Evolutionary conservation across 2,888 invertebrate genomes (phyloP), one percentile per base, ranked within the genome.

Genomic region (Ecliptopera silaceata): DNA sequence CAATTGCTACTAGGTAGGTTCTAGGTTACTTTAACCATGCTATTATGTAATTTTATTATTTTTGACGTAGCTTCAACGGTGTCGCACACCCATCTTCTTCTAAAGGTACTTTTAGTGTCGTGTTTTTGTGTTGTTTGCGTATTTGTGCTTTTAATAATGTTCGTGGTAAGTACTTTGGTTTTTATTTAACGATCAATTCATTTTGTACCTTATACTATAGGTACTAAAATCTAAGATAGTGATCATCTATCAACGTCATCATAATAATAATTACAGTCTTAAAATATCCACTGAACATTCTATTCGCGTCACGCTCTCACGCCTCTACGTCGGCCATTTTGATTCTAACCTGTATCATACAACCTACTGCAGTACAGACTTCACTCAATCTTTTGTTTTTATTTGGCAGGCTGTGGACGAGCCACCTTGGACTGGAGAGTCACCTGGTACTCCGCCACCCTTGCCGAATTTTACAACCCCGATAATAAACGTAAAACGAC

Each of bases 401-500:
- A 1, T 22, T 12, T 5, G 4, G 8, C 61, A 64, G 64, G 56
- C 48, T 20, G 31, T 45, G 38, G n/a, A 54, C 12, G 2, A 6
- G 41, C 47, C 46, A 1, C 11, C 13, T 12, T 36, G 43, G 0
- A n/a, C 61, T 61, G 71, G 60, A 31, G 69, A 70, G 22, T 63
- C 75, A 1, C 69, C 75, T 0, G 56, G 66, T 12, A 71, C 77
- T 8, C 78, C 85, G 12, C 75, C 84, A n/a, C 78, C 79, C 2
- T 74, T 76, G 38, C 80, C 80, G n/a, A 71, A 79, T 72, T 72
- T 81, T 64, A 63, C 66, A 0, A 75, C 77, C 1, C 86, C 88
- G 43, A 81, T 82, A 52, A 81, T 87, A 64, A 86, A 78, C 63
- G 39, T 87, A 29, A 88, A 87, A 64, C 69, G 88, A 48, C 88